Conservation (phyloP, 2,888 invertebrate genomes). For the Calliscelio sp. region DNA sequence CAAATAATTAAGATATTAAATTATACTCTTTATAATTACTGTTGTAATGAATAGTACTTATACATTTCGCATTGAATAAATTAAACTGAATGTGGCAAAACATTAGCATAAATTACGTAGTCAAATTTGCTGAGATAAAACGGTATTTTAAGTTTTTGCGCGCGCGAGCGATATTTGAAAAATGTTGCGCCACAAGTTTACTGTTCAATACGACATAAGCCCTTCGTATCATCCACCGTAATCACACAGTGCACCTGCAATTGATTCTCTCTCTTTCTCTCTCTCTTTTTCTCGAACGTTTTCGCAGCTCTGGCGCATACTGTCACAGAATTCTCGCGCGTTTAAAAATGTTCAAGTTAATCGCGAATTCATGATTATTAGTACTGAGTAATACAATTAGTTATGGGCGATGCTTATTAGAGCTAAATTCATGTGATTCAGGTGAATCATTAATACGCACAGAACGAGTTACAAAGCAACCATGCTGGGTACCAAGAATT, state of each 20-base stretch:
- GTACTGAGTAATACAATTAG: slow-evolving; percentile 43
- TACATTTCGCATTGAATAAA: slow-evolving; percentile 34
- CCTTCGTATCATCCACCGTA: slow-evolving; percentile 44
- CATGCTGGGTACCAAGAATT: slow-evolving; percentile 12
- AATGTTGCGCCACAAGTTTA: slow-evolving; percentile 45
- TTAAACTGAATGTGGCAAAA: slow-evolving; percentile 15
- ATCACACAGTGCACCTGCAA: slow-evolving; percentile 56
- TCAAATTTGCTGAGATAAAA: slow-evolving; percentile 40
- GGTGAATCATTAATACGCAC: slow-evolving; percentile 20
- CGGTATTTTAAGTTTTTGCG: slow-evolving; percentile 5
- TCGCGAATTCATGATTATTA: slow-evolving; percentile 54
- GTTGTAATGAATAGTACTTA: slow-evolving; percentile 23
- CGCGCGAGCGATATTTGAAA: slow-evolving; percentile 31
- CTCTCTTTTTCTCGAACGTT: slow-evolving; percentile 19
- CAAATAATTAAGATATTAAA: slow-evolving; percentile 30
- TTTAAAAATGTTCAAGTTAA: slow-evolving; percentile 42
- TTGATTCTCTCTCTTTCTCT: slow-evolving; percentile 37
- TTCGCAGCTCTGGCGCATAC: slow-evolving; percentile 14
- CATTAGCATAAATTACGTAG: slow-evolving; percentile 45
- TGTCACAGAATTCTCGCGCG: too few species aligned
- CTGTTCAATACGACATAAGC: slow-evolving; percentile 45
- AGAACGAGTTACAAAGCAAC: slow-evolving; percentile 36
- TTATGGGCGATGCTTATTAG: slow-evolving; percentile 34
- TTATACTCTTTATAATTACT: slow-evolving; percentile 37
- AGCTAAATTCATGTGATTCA: slow-evolving; percentile 31